Percentiles rank a stretch among this genome's conserved stretches.
phyloP scores from a whole-genome alignment of 2,113 vertebrate species.

The Atrichornis clamosus region DNA sequence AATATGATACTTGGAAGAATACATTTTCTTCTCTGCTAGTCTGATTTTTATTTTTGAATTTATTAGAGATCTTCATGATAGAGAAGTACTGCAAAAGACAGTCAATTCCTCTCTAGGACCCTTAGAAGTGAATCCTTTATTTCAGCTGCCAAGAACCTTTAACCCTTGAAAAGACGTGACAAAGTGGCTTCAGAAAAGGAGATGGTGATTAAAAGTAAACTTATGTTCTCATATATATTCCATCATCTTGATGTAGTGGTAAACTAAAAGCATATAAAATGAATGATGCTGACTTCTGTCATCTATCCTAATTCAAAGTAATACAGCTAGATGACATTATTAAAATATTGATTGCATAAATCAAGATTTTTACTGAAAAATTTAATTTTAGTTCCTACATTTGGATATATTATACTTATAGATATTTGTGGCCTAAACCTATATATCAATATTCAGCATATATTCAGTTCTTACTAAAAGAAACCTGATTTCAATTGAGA shows the following conservation, averaged over 20 bases:
- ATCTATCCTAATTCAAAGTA: not conserved
- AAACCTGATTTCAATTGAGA: not conserved
- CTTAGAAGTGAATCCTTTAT: not conserved
- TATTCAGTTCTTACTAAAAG: not conserved
- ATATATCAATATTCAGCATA: not conserved
- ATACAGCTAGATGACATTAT: not conserved
- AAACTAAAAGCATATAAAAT: not conserved
- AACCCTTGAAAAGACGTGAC: not conserved
- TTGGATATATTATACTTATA: not conserved
- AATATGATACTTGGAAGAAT: not conserved
- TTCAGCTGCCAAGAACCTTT: not conserved
- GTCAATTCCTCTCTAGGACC: not conserved
- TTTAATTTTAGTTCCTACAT: not conserved
- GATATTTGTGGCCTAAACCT: not conserved
- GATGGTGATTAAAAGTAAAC: not conserved
- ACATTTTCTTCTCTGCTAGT: not conserved
- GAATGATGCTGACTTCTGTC: not conserved
- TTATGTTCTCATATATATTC: not conserved
- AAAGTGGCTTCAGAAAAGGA: not conserved
- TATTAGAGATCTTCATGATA: not conserved
- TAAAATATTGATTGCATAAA: not conserved
- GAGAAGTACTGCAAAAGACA: not conserved
- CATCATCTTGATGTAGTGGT: not conserved
- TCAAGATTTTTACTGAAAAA: not conserved
- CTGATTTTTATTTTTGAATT: not conserved